Conservation (phyloP, 2,113 vertebrate genomes). For the Prochilodus magdalenae region DNA sequence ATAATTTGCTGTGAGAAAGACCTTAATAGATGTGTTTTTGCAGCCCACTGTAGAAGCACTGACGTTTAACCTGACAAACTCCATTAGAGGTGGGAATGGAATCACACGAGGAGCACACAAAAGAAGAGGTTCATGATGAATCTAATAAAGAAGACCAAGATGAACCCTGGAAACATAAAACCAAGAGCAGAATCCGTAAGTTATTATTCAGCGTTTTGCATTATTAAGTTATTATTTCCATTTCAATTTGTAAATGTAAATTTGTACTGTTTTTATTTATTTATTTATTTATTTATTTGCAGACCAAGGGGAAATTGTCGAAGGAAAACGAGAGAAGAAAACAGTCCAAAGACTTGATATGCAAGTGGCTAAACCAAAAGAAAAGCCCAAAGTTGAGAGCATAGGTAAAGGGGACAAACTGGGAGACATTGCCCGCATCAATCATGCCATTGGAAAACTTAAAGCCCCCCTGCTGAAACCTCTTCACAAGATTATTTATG, state of each 20-base stretch:
- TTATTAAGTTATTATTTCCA: background rate
- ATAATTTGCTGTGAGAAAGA: background rate
- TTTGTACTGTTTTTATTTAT: too few species aligned
- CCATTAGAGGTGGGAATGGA: background rate
- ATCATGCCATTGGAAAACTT: conserved; percentile 89
- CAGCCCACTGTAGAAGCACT: background rate
- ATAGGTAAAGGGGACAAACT: conserved; percentile 90
- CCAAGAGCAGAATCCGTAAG: conserved; percentile 45
- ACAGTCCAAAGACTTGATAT: conserved; percentile 90
- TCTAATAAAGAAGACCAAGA: conserved; percentile 23
- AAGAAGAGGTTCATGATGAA: background rate
- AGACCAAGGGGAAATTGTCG: conserved; percentile 78
- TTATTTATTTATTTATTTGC: too few species aligned
- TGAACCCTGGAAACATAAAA: conserved; percentile 19
- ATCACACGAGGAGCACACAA: background rate
- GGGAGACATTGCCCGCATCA: conserved; percentile 92
- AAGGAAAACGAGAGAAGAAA: conserved; percentile 95
- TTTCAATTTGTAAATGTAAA: too few species aligned
- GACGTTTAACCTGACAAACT: background rate
- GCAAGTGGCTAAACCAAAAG: conserved; percentile 85
- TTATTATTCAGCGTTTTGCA: background rate
- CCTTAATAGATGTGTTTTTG: background rate
- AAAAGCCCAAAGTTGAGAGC: conserved; percentile 87
- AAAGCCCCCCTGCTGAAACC: conserved; percentile 92
- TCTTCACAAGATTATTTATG: conserved; percentile 92